Evolutionary conservation across 2,113 vertebrate species (phyloP).

Genomic region (Nymphicus hollandicus): DNA sequence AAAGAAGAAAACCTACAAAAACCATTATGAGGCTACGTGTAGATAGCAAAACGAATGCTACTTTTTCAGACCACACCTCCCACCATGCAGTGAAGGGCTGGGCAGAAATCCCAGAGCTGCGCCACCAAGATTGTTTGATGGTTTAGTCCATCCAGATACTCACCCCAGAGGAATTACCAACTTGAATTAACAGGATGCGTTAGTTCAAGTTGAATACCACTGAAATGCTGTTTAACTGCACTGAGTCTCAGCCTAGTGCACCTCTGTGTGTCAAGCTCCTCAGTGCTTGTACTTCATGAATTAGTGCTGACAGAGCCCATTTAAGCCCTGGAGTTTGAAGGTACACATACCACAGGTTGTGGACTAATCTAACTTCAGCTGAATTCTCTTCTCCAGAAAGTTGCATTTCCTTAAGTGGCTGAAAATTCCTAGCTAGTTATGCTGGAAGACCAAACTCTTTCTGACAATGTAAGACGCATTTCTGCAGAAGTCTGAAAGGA

Average conservation of each 20-base stretch:
- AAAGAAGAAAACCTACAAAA: not conserved
- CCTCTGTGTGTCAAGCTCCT: accelerated
- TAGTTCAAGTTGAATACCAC: not conserved
- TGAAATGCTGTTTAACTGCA: not conserved
- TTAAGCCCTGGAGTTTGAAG: not conserved
- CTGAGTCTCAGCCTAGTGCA: not conserved
- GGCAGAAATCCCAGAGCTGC: not conserved
- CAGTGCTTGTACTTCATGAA: not conserved
- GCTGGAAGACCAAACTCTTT: not conserved
- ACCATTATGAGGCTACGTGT: not conserved
- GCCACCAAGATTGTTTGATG: not conserved
- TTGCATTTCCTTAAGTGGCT: not conserved
- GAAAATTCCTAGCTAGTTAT: not conserved
- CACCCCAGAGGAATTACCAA: not conserved
- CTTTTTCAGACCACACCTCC: not conserved
- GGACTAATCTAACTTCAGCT: not conserved
- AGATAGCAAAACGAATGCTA: not conserved
- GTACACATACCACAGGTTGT: not conserved
- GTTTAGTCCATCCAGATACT: not conserved
- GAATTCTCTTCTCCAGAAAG: not conserved
- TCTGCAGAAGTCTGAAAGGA: not conserved
- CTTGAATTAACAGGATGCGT: not conserved
- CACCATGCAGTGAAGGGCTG: not conserved
- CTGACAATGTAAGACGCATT: not conserved
- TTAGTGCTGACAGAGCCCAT: accelerated